These are phyloP conservation scores for Papilio protenor DNA, from an alignment of 2,888 invertebrate genomes.

Conservation along the genomic window DNA sequence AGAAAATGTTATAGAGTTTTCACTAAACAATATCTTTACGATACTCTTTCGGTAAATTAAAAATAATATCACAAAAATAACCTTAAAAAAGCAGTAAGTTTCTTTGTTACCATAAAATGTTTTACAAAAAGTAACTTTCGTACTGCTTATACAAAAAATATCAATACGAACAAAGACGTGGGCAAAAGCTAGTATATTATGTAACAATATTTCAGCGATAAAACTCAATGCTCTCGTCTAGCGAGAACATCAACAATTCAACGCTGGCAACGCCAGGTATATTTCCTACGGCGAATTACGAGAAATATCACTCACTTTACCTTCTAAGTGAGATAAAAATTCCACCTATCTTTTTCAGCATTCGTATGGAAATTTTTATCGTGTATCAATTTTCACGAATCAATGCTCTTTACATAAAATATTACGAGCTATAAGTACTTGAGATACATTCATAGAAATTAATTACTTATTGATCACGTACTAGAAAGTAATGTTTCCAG, in stretches of 20 bases:
- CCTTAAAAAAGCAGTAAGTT: too few relatives aligned
- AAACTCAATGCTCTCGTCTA: constrained; percentile 12
- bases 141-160: neutral
- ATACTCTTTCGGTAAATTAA: too few relatives aligned
- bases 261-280: neutral
- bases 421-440: neutral
- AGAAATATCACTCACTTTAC: constrained; percentile 22
- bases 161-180: neutral
- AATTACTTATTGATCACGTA: neutral
- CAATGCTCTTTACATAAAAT: neutral
- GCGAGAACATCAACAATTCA: constrained; percentile 14
- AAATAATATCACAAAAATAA: too few relatives aligned
- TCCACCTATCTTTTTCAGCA: constrained; percentile 2
- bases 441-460: neutral
- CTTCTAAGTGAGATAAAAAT: constrained; percentile 20
- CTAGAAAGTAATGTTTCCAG: neutral
- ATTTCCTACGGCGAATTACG: constrained; percentile 25
- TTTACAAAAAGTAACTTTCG: too few relatives aligned
- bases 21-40: too few relatives aligned
- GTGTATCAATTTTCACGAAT: constrained; percentile 24
- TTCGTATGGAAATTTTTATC: constrained; percentile 25
- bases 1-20: too few relatives aligned
- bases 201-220: neutral
- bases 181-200: neutral
- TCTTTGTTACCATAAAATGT: too few relatives aligned